Evolutionary conservation across 1,140 invertebrate species (phyloP).

Genomic region (Brachionus rotundiformis): DNA sequence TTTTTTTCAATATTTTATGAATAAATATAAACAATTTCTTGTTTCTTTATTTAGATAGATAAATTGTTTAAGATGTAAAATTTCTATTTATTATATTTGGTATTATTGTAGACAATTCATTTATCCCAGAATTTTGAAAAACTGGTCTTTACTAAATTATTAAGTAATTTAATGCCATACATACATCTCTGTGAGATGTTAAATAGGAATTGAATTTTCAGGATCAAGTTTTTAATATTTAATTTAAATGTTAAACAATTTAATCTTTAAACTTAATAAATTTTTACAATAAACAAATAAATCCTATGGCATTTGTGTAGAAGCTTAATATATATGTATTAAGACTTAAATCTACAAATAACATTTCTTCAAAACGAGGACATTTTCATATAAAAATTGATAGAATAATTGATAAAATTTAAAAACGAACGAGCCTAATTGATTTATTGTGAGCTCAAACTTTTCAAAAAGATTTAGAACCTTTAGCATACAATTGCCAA

Average conservation of each 20-base stretch:
- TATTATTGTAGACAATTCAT: no score
- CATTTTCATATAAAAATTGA: not conserved
- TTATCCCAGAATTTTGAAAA: no score
- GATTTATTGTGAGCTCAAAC: not conserved
- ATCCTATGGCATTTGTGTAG: conserved; percentile 25
- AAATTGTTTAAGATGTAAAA: no score
- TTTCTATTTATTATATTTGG: no score
- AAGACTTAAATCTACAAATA: not conserved
- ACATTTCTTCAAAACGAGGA: conserved; percentile 31
- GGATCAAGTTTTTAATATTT: no score
- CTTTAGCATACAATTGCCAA: conserved; percentile 13
- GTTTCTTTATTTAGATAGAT: no score
- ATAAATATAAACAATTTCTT: no score
- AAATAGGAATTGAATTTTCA: no score
- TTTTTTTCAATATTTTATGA: no score
- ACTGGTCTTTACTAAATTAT: no score
- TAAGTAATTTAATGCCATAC: no score
- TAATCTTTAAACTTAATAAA: not conserved
- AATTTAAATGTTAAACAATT: not conserved
- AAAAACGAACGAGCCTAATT: conserved; percentile 1
- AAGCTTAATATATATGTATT: conserved; percentile 12
- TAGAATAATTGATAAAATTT: not conserved
- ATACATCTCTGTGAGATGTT: no score
- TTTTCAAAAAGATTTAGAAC: not conserved
- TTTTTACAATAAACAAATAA: conserved; percentile 16